Evolutionary conservation across 2,888 invertebrate genomes (phyloP), one percentile per base, ranked within the genome.

Genomic region (Dorcus hopei): DNA sequence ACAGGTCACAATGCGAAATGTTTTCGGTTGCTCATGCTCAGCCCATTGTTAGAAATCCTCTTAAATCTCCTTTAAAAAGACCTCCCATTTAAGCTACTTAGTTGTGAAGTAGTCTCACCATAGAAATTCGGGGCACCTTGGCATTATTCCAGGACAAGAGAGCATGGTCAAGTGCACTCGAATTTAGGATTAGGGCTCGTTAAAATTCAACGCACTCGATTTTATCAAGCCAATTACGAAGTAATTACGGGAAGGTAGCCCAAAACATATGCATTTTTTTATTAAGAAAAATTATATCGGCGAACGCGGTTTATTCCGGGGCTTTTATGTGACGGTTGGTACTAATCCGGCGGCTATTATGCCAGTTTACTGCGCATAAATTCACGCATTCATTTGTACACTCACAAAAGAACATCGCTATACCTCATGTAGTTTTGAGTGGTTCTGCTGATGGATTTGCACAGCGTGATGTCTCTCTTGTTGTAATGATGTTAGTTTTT

Each of bases 361-460:
- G 19, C 26, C 0, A 57, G 58, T 63, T 63, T 63, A 62, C 57
- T 52, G 39, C 55, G 55, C 58, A 63, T 63, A 63, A 63, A 61
- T 63, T 63, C 54, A 63, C 61, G 59, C 59, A 54, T 55, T 38
- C 54, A 55, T 52, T 56, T 57, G 58, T 57, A 58, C 60, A 52
- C 58, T 61, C 63, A 65, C 66, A 71, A 68, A 68, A 68, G 70
- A 67, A 61, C 66, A 69, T 59, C 64, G 61, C 33, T 59, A 33
- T 33, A 65, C 68, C 70, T 62, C 71, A 72, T 68, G 69, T 66
- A 58, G 71, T 52, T 68, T 58, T 63, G 55, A 62, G 62, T 61
- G 66, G 63, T 63, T 60, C 43, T 56, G 64, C 64, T 74, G 73
- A 75, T 75, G 76, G 72, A 72, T 74, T 70, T 65, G 70, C 76